Conservation (phyloP, 2,113 vertebrate species). For the Girardinichthys multiradiatus region DNA sequence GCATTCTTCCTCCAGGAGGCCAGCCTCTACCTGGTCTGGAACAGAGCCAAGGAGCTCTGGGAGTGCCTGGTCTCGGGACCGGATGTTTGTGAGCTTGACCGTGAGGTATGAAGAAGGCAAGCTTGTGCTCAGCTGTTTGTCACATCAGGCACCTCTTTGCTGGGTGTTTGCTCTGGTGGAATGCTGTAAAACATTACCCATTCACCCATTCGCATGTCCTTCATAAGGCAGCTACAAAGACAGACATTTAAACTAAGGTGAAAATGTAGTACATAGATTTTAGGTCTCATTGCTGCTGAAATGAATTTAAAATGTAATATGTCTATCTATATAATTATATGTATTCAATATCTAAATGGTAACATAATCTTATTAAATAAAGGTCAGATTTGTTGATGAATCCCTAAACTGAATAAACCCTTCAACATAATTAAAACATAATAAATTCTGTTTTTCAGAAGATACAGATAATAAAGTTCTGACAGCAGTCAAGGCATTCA, state of each 20-base stretch:
- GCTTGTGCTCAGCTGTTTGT: conserved; percentile 21
- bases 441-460: no score
- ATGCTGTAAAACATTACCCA: neutral
- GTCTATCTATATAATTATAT: no score
- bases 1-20: conserved; percentile 99
- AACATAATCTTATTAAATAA: no score
- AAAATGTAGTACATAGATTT: no score
- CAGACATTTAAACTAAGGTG: neutral
- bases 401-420: no score
- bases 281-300: no score
- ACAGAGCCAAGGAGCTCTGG: conserved; percentile 97
- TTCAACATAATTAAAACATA: no score
- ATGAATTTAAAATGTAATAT: no score
- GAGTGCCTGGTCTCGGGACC: conserved; percentile 96
- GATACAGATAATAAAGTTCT: no score
- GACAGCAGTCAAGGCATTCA: neutral
- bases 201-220: neutral
- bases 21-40: conserved; percentile 97
- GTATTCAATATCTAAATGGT: no score
- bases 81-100: conserved; percentile 95
- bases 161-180: conserved; percentile 11
- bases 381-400: no score
- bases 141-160: neutral
- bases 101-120: conserved; percentile 85
- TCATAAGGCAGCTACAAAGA: neutral